A percentile compares a stretch with the other conserved stretches of the same genome.
phyloP scores from a whole-genome alignment of 2,888 invertebrate genomes.

The Lithophane socia region DNA sequence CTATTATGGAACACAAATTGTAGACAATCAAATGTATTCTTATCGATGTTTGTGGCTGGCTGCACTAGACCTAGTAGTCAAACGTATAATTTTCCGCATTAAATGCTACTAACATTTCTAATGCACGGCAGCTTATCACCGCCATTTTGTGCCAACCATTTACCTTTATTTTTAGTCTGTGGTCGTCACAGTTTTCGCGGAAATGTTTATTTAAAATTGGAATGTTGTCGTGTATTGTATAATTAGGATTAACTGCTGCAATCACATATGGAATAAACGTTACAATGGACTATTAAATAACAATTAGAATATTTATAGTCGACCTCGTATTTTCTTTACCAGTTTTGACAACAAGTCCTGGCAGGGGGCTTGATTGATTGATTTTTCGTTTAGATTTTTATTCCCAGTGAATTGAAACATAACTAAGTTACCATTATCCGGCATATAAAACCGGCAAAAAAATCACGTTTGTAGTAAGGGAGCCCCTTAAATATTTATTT shows the following conservation, averaged over 20 bases:
- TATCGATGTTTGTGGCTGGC: no score
- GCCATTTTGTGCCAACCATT: not conserved
- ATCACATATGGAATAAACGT: not conserved
- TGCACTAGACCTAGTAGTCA: not conserved
- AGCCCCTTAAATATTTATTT: no score
- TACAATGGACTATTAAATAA: not conserved
- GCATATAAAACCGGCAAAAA: no score
- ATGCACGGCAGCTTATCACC: not conserved
- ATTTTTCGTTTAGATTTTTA: no score
- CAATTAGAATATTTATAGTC: not conserved
- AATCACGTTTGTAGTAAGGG: no score
- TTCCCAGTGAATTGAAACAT: not conserved
- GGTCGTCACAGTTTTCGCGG: not conserved
- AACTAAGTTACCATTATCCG: not conserved
- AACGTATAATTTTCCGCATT: not conserved
- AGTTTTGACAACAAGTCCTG: not conserved
- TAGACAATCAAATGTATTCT: no score
- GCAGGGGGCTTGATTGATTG: no score
- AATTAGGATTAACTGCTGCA: slow-evolving; percentile 1
- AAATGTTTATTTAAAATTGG: slow-evolving; percentile 14
- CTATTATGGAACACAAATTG: no score
- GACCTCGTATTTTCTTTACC: no score
- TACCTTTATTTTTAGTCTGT: not conserved
- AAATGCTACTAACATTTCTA: not conserved
- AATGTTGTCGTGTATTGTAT: slow-evolving; percentile 12